Evolutionary conservation across 1,140 invertebrate genomes (phyloP).

Genomic region (Metaphire vulgaris): DNA sequence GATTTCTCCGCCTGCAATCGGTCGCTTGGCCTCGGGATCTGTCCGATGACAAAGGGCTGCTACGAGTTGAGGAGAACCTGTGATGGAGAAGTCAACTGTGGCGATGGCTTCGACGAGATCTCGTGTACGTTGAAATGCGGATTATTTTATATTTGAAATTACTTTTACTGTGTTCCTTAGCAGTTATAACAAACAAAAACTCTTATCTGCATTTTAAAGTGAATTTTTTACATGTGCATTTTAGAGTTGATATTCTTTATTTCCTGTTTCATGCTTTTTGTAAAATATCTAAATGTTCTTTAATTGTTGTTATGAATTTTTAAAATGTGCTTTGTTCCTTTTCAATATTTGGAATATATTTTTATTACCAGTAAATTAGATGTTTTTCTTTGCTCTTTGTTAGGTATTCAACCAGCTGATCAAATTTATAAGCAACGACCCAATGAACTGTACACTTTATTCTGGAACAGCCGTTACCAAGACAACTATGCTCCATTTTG

Average conservation of each 20-base stretch:
- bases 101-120: slow-evolving; percentile 26
- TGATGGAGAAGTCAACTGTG: slow-evolving; percentile 23
- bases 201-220: no score
- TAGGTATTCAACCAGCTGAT: background rate
- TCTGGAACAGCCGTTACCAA: slow-evolving; percentile 25
- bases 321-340: background rate
- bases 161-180: background rate
- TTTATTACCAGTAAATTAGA: background rate
- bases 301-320: no score
- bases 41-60: slow-evolving; percentile 8
- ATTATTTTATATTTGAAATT: no score
- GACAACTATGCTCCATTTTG: slow-evolving; percentile 21
- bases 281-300: no score
- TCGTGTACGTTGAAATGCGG: slow-evolving; percentile 24
- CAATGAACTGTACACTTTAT: slow-evolving; percentile 10
- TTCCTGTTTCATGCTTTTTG: no score
- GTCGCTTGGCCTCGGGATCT: slow-evolving; percentile 20
- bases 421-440: slow-evolving; percentile 16
- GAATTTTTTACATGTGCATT: no score
- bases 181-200: no score
- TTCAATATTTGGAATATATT: no score
- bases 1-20: slow-evolving; percentile 22
- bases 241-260: no score
- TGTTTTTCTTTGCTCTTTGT: background rate
- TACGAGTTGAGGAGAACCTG: slow-evolving; percentile 20